Conservation (phyloP, 2,113 vertebrate genomes). For the Gorsachius goisagi region DNA sequence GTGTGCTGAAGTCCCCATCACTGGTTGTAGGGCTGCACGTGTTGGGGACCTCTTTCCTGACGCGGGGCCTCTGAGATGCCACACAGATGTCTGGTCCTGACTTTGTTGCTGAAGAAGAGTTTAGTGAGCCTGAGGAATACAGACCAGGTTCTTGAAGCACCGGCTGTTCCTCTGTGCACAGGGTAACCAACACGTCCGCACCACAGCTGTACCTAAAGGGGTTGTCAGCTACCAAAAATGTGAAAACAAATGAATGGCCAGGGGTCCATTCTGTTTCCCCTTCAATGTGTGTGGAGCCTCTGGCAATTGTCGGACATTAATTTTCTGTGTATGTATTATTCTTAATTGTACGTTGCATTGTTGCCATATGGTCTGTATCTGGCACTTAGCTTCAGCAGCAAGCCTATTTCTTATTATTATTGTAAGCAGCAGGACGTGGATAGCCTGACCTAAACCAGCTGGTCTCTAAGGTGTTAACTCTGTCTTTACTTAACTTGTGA, state of each 20-base stretch:
- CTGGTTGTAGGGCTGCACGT: rapidly evolving
- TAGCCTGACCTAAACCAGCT: background rate
- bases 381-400: background rate
- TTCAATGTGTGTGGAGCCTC: background rate
- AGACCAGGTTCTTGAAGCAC: background rate
- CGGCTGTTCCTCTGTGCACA: background rate
- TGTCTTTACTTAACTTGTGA: background rate
- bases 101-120: background rate
- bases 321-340: background rate
- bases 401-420: background rate
- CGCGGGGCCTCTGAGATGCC: background rate
- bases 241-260: rapidly evolving
- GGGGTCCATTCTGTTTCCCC: background rate
- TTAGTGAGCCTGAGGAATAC: background rate
- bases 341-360: background rate
- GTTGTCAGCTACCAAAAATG: background rate
- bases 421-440: background rate
- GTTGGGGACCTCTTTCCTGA: background rate
- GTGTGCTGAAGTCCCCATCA: background rate
- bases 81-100: background rate
- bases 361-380: background rate
- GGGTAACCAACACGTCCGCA: background rate
- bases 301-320: background rate
- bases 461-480: constrained; percentile 19
- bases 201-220: too few species aligned